Conservation (phyloP, 2,797 vertebrate species). For the Pogoniulus pusillus region DNA sequence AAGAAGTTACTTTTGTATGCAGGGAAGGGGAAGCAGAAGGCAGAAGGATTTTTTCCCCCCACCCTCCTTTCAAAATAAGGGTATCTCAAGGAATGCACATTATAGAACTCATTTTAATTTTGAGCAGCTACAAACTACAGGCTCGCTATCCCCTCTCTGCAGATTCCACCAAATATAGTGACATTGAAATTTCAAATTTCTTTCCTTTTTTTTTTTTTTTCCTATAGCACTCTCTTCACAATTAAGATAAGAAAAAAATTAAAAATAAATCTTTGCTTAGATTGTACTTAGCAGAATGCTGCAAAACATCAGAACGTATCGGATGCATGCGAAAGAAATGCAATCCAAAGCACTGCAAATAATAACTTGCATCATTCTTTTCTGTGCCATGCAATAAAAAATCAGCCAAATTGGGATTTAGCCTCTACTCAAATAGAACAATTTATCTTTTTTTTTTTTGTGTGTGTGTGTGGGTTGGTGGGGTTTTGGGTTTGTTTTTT, state of each 20-base stretch:
- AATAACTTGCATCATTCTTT: background rate
- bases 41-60: background rate
- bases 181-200: constrained; percentile 24
- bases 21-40: constrained; percentile 7
- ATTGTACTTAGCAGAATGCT: constrained; percentile 34
- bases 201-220: background rate
- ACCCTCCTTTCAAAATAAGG: constrained; percentile 19
- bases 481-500: no score
- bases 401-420: background rate
- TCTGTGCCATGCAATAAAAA: background rate
- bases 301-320: background rate
- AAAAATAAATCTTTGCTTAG: background rate
- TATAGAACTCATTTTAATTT: constrained; percentile 31
- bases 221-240: constrained; percentile 14
- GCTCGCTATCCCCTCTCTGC: constrained; percentile 16
- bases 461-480: no score
- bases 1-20: background rate
- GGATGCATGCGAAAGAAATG: background rate
- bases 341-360: background rate
- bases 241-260: constrained; percentile 32
- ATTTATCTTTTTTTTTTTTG: no score
- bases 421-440: background rate
- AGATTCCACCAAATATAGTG: constrained; percentile 43
- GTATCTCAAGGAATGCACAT: background rate
- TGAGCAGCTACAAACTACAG: background rate